A percentile compares a stretch with the other conserved stretches of the same genome.
Conservation (phyloP, 92 coral and sea anemone species). For the Heteractis magnifica region DNA sequence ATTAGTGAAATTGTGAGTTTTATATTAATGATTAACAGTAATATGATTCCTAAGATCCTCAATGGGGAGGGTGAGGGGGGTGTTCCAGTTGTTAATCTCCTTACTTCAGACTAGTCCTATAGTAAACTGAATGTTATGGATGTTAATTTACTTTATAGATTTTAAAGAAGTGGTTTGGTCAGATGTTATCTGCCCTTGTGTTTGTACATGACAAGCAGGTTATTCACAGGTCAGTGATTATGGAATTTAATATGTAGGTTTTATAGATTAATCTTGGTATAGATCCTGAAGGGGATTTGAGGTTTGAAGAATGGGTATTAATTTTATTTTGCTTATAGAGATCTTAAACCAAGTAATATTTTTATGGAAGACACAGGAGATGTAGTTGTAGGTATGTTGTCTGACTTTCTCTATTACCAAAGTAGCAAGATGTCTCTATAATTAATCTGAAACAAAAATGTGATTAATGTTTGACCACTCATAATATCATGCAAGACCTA, state of each 20-base stretch:
- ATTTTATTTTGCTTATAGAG: conserved; percentile 50
- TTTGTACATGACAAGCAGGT: conserved; percentile 93
- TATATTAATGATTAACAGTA: not conserved
- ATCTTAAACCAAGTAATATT: conserved; percentile 96
- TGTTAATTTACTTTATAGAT: conserved; percentile 43
- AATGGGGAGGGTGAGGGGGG: too few relatives aligned
- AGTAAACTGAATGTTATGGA: not conserved
- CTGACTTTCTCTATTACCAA: too few relatives aligned
- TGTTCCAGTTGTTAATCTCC: too few relatives aligned
- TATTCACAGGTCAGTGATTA: conserved; percentile 76
- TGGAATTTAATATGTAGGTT: not conserved
- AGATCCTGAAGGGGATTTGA: not conserved
- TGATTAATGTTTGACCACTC: too few relatives aligned
- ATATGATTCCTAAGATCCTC: not conserved
- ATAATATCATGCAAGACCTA: too few relatives aligned
- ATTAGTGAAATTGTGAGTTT: conserved; percentile 83
- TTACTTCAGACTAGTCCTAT: not conserved
- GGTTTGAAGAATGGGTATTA: not conserved
- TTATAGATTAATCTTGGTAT: not conserved
- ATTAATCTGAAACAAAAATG: too few relatives aligned
- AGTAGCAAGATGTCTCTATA: too few relatives aligned
- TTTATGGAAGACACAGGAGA: conserved; percentile 83
- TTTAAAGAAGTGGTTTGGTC: conserved; percentile 96
- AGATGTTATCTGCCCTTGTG: conserved; percentile 78
- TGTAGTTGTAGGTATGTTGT: conserved; percentile 75